Evolutionary conservation across 2,797 vertebrate species (phyloP), one percentile per base, ranked within the genome.

Genomic region (Leontocebus nigricollis): DNA sequence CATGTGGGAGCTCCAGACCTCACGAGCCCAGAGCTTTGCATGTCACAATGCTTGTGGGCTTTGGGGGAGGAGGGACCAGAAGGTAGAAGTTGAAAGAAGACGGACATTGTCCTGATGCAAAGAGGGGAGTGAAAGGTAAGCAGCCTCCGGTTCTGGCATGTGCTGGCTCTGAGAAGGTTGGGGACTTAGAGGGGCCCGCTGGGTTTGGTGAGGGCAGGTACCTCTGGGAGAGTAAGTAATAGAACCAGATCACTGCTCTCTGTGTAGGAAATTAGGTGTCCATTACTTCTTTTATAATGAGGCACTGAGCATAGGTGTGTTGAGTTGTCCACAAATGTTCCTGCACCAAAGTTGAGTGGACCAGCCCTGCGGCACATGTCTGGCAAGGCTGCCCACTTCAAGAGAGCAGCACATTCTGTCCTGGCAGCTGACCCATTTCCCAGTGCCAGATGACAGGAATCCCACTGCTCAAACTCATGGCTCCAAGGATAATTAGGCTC

Each of bases 401-500:
- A 1, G 0, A 91, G 84, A 80, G 48, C 0, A 0, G 96, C 73
- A 96, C 97, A 77, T 52, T 93, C 93, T 95, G 96, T 97, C 77
- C 97, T 94, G 94, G 84, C 84, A 36, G 55, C 75, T 97, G 98
- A 98, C 93, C 97, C 13, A 48, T 92, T 98, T 97, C 87, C 55
- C 85, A 91, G 39, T 0, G 15, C 90, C 97, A 96, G 82, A 85
- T 94, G 96, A 95, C 88, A 95, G 95, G 90, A 96, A 48, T 72
- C 95, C 96, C 17, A 59, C 93, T 61, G 94, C 73, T 96, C 39
- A 89, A 19, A 76, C 8, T 75, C 87, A 26, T 86, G 75, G 88
- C 92, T 77, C 81, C 88, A 1, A 90, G 94, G 97, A 96, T 96
- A 97, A 98, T 96, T 90, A 97, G 88, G 88, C 84, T 96, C 92